These are phyloP conservation scores for Donacobius atricapilla DNA, from an alignment of 2,113 vertebrate genomes.

Conservation along the genomic window DNA sequence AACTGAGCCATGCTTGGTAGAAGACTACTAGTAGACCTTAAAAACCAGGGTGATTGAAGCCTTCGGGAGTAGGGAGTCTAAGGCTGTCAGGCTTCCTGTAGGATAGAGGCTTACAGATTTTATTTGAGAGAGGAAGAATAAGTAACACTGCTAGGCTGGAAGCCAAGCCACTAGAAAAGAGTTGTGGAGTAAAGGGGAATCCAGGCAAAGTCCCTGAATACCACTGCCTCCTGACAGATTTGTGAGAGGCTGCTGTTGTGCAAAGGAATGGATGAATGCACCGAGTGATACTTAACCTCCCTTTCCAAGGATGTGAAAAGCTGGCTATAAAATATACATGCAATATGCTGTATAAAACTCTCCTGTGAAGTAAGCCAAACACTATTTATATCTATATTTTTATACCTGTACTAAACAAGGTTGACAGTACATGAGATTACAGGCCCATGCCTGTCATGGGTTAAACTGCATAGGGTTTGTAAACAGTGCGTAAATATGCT, in stretches of 20 bases:
- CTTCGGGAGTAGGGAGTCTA: neutral
- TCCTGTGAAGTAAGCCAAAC: neutral
- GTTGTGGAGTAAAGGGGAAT: neutral
- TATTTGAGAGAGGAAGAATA: neutral
- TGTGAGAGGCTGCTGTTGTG: neutral
- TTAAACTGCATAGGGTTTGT: neutral
- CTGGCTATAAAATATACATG: neutral
- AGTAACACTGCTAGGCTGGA: neutral
- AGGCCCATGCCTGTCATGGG: neutral
- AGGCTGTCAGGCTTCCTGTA: neutral
- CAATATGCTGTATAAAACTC: neutral
- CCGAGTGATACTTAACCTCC: neutral
- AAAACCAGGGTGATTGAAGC: neutral
- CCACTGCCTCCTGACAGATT: neutral
- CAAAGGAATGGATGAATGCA: accelerated
- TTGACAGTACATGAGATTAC: neutral
- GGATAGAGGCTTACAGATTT: neutral
- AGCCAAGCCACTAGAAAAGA: neutral
- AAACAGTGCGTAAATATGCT: neutral
- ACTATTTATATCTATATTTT: neutral
- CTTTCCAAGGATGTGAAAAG: neutral
- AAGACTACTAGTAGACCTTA: neutral
- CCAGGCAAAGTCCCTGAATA: neutral
- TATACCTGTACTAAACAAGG: neutral
- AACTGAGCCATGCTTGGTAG: neutral